Percentiles rank a stretch among this genome's conserved stretches.
phyloP scores from a whole-genome alignment of 2,797 vertebrate genomes.

The Phalanger gymnotis region DNA sequence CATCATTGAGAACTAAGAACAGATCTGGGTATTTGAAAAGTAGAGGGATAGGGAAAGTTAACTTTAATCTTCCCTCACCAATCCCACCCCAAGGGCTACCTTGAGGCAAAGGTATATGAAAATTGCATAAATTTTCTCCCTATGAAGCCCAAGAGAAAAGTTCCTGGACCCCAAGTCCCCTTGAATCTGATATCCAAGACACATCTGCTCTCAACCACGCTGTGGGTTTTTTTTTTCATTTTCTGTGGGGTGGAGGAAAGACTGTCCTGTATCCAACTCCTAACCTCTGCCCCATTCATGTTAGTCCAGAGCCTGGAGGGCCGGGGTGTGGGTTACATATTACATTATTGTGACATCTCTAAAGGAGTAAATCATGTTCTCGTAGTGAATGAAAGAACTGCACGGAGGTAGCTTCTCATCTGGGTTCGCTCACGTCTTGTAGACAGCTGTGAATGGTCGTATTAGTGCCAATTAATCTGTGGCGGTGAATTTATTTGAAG shows the following conservation, averaged over 20 bases:
- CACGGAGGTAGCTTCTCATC: constrained; percentile 60
- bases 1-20: neutral
- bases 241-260: neutral
- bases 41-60: neutral
- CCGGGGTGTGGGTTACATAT: neutral
- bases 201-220: neutral
- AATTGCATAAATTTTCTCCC: neutral
- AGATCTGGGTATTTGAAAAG: neutral
- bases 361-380: constrained; percentile 65
- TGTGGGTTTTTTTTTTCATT: neutral
- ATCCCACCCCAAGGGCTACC: neutral
- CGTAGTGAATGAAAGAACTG: constrained; percentile 64
- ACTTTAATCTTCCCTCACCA: neutral
- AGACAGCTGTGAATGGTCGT: constrained; percentile 78
- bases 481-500: constrained; percentile 57
- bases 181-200: neutral
- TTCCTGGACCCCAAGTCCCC: neutral
- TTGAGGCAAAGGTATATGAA: neutral
- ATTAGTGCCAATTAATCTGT: constrained; percentile 76
- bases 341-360: constrained; percentile 75
- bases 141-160: neutral
- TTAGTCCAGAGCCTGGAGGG: neutral
- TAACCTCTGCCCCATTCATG: neutral
- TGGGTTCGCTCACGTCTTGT: constrained; percentile 74
- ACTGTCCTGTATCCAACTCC: neutral